Percentiles rank a stretch among this genome's conserved stretches.
phyloP scores from a whole-genome alignment of 2,888 invertebrate species.

The Cephus nigrinus region DNA sequence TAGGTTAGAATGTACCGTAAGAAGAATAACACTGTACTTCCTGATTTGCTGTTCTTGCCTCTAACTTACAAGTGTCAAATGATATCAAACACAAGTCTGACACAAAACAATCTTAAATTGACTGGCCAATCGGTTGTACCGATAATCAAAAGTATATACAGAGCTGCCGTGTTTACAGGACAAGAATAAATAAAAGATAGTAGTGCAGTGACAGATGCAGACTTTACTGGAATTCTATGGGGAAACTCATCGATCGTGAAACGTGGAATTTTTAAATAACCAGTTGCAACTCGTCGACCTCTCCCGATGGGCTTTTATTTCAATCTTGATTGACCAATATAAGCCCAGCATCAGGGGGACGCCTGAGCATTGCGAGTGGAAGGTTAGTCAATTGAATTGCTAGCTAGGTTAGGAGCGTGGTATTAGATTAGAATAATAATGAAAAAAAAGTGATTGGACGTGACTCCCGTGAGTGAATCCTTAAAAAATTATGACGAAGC shows the following conservation, averaged over 20 bases:
- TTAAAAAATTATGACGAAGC: not conserved
- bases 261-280: not conserved
- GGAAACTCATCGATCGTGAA: not conserved
- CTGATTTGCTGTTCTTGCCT: not conserved
- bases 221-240: not conserved
- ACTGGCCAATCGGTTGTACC: not conserved
- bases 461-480: not conserved
- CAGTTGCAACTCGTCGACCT: not conserved
- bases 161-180: not conserved
- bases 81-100: not conserved
- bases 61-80: not conserved
- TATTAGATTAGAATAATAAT: not conserved
- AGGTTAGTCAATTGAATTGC: not conserved
- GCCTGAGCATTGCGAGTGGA: not conserved
- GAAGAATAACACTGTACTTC: not conserved
- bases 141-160: not conserved
- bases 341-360: not conserved
- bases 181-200: not conserved
- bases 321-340: not conserved
- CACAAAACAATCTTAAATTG: not conserved
- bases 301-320: not conserved
- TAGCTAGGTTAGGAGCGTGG: not conserved
- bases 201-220: not conserved
- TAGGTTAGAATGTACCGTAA: constrained; percentile 1
- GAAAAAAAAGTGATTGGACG: not conserved